Base-by-base conservation (phyloP, 1,140 invertebrate genomes). In the Chelonus insularis region DNA sequence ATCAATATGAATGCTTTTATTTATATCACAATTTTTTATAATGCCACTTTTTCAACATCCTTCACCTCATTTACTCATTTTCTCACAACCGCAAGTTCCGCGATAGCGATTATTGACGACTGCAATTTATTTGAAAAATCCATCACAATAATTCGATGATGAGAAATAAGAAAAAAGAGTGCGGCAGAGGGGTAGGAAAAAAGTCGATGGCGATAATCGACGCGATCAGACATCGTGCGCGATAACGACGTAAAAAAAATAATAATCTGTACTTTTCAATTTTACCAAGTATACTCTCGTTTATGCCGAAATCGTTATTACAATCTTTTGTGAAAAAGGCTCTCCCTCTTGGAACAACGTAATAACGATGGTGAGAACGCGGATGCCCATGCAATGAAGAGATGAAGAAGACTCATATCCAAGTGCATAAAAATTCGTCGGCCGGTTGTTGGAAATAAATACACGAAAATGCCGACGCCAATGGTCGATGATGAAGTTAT, bases 401-500 rank as follows among this genome's bases (percentile, higher is more conserved):
- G 7, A 37, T 1, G 12, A 37, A n/a, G 7, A 37, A 37, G 7
- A 34, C 18, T 48, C 41, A 25, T 12, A 48, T 48, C 5, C 8
- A 16, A 51, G 48, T 48, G 45, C 8, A 25, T 48, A 25, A 48
- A 48, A 48, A 59, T 20, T 16, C 18, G 1, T 37, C 37, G 29
- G 43, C 23, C 50, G 51, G 25, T 61, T 14, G 32, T 47, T 47
- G 21, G 32, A 37, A 61, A 55, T 61, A 61, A 61, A 61, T 61
- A 55, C 29, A 55, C 39, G 39, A 62, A 63, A 61, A 61, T 61
- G 68, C 63, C 62, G 69, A 68, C 70, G 73, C 68, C 73, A 73
- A 73, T 74, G 74, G 60, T 65, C 73, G 72, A 78, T 80, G 78
- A 81, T 81, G 78, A 81, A 81, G 79, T 80, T 79, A 81, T 81